Evolutionary conservation across 1,140 invertebrate species (phyloP).

Genomic region (Bactericera cockerelli): DNA sequence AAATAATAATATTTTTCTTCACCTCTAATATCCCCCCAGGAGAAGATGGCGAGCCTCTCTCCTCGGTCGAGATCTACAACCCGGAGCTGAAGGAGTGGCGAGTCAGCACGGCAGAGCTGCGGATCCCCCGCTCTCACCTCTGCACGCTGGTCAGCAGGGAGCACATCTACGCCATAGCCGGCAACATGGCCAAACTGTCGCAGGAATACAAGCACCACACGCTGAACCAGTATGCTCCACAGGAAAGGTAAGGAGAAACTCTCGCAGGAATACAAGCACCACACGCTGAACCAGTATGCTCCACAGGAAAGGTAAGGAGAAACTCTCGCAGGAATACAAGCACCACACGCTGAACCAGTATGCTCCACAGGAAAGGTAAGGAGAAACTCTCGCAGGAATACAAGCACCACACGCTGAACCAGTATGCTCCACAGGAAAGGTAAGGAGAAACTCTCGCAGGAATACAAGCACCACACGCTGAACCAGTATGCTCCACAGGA

Average conservation of each 20-base stretch:
- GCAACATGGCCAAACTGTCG: background rate
- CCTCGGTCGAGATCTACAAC: background rate
- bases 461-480: background rate
- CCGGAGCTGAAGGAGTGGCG: background rate
- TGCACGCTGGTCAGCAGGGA: background rate
- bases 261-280: constrained; percentile 4
- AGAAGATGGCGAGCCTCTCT: constrained; percentile 7
- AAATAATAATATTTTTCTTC: too few species aligned
- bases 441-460: constrained; percentile 1
- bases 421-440: constrained; percentile 6
- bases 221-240: background rate
- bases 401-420: background rate
- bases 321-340: too few species aligned
- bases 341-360: too few species aligned
- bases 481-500: constrained; percentile 3
- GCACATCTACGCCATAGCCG: background rate
- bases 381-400: background rate
- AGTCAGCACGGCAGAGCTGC: background rate
- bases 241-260: background rate
- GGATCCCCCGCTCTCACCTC: background rate
- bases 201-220: constrained; percentile 7
- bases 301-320: background rate
- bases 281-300: background rate
- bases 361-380: background rate
- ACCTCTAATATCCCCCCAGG: background rate